Evolutionary conservation across 2,797 vertebrate species (phyloP), one percentile per base, ranked within the genome.

Genomic region (Lindbergichthys nudifrons): DNA sequence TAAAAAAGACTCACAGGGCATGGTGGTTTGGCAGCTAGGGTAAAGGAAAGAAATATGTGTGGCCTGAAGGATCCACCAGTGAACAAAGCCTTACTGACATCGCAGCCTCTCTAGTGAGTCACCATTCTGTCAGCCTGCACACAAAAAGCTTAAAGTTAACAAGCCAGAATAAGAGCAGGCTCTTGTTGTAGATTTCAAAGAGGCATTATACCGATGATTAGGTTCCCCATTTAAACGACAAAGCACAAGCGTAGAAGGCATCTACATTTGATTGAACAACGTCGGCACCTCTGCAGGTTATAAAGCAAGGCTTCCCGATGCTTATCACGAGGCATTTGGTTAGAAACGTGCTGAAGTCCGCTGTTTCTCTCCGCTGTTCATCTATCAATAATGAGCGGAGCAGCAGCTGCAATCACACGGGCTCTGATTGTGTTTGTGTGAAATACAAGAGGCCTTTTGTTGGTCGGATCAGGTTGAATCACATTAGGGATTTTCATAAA

Each of bases 401-500:
- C 69, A 60, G 84, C 81, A 62, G 80, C 64, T 60, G 73, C 89
- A 85, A 90, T 90, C 84, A 77, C 75, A 72, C 26, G 52, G 56
- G 64, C 76, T 72, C 76, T 82, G 82, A 82, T 87, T 88, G 87
- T 85, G 82, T 87, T 88, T 75, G 81, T 77, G 73, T 58, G 71
- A 75, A 85, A 87, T 72, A 75, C 85, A 83, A 85, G 81, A 84
- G 87, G 75, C 75, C 84, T 89, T 36, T 92, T 87, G 90, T 90
- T 74, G 79, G 79, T 54, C 42, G 84, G 82, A 89, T 91, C 81
- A 66, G 83, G 79, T 79, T 84, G 84, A 84, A 89, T 89, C 79
- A 72, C 90, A 87, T 90, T 75, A 69, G 87, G 85, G 88, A 81
- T 85, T 91, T 87, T 81, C 65, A 85, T 86, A 79, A 91, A 93